Base-by-base conservation (phyloP, 2,888 invertebrate species). In the Heliconius ismenius region DNA sequence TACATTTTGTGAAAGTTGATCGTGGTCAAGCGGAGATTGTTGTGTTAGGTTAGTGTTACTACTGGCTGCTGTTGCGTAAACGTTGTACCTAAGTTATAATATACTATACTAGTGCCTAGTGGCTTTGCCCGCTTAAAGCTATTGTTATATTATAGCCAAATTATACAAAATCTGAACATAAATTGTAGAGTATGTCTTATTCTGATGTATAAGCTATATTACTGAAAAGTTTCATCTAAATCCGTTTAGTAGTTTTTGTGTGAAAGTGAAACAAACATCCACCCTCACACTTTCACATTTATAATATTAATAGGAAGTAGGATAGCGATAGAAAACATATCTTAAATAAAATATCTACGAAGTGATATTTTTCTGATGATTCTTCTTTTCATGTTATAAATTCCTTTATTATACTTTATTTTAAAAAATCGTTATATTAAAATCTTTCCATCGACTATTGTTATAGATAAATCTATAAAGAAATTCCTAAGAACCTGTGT, bases 11-110 rank as follows among this genome's bases (percentile, higher is more conserved):
- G 76, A 76, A 76, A 76, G 76, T 76, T 76, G 73, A 76, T 76
- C 72, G 72, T 72, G 65, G 43, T 26, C 54, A 39, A 67, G 64
- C 64, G 72, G 58, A 39, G 73, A 73, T 72, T 76, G 76, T 76
- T 76, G 76, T 63, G 76, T 76, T 76, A 76, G 76, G 76, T 76
- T 76, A 76, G 76, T 76, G 58, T 58, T 72, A 72, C 72, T 64
- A 72, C 72, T 32, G 13, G 32, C 63, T 28, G 36, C 26, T 67
- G 70, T 76, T 76, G 72, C 76, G 72, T 76, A 76, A 76, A 36
- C 36, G 32, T 67, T 72, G 49, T 63, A 32, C 32, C 32, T 32
- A 75, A 49, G 49, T 49, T 49, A 49, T 49, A 49, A 49, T 49
- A 49, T 49, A 21, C 49, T 21, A 21, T 49, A 49, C 49, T 49